Evolutionary conservation across 2,113 vertebrate species (phyloP), one percentile per base, ranked within the genome.

Genomic region (Ascaphus truei): DNA sequence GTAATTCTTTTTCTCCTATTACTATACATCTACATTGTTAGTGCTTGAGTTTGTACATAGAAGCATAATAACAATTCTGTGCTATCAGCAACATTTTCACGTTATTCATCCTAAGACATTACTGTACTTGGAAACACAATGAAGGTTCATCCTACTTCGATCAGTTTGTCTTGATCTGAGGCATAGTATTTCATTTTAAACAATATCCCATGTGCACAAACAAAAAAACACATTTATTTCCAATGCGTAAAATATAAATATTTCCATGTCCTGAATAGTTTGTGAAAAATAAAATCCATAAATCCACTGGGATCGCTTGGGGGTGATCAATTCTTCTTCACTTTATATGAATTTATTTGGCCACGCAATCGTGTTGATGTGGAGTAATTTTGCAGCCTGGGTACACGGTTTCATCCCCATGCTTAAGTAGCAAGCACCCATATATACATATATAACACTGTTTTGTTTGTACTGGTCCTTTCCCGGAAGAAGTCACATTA

Each of bases 401-500:
- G n/a, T n/a, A n/a, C n/a, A n/a, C n/a, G n/a, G n/a, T n/a, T n/a
- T n/a, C n/a, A n/a, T n/a, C n/a, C n/a, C n/a, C n/a, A n/a, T n/a
- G n/a, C n/a, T n/a, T n/a, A n/a, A n/a, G n/a, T n/a, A n/a, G n/a
- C n/a, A n/a, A n/a, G n/a, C n/a, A n/a, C n/a, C n/a, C n/a, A n/a
- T n/a, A n/a, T n/a, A n/a, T n/a, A n/a, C n/a, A n/a, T n/a, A n/a
- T n/a, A n/a, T n/a, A n/a, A n/a, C n/a, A n/a, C n/a, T n/a, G n/a
- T n/a, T n/a, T n/a, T n/a, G n/a, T n/a, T n/a, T n/a, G n/a, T n/a
- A n/a, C n/a, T n/a, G n/a, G n/a, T n/a, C n/a, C n/a, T n/a, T n/a
- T n/a, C n/a, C n/a, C n/a, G n/a, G n/a, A n/a, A n/a, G n/a, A 58
- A 36, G 59, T 68, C 65, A 58, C 65, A 68, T 58, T 48, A 47